Percentiles rank a stretch among this genome's conserved stretches.
Conservation (phyloP, 2,797 vertebrate species). For the Sternarchorhynchus goeldii region DNA sequence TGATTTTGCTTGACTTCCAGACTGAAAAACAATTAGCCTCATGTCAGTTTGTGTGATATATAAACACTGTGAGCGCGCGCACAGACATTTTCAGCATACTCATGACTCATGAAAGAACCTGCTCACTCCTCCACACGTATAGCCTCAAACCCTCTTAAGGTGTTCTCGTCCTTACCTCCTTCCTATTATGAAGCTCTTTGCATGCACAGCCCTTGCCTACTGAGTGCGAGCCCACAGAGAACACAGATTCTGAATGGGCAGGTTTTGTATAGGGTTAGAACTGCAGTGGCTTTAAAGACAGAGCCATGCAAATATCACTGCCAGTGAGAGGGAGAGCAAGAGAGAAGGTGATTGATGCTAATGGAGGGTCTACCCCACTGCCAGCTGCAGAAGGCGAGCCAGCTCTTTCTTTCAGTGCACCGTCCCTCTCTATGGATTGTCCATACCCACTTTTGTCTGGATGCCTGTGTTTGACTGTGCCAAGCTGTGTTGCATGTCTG, state of each 20-base stretch:
- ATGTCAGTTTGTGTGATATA: too few species aligned
- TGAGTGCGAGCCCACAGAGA: constrained; percentile 43
- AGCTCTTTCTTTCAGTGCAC: not conserved
- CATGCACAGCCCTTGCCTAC: constrained; percentile 36
- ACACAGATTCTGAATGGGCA: constrained; percentile 44
- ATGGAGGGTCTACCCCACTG: constrained; percentile 18
- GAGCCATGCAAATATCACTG: constrained; percentile 48
- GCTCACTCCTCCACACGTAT: constrained; percentile 2
- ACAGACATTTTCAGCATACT: not conserved
- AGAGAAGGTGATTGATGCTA: constrained; percentile 9
- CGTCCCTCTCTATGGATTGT: not conserved
- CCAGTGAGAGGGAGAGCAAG: constrained; percentile 20
- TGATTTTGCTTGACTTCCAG: too few species aligned
- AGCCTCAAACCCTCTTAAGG: constrained; percentile 10
- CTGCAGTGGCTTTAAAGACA: constrained; percentile 43
- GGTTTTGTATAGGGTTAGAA: constrained; percentile 44
- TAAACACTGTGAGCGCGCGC: too few species aligned
- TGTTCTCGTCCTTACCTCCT: constrained; percentile 27
- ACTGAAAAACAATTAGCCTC: too few species aligned
- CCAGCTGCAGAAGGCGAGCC: constrained; percentile 12
- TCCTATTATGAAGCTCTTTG: constrained; percentile 44
- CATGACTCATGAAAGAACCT: not conserved
- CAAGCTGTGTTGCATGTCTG: not conserved
- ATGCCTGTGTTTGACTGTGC: not conserved
- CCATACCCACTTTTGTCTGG: not conserved